Percentiles rank a stretch among this genome's conserved stretches.
Evolutionary conservation across 2,113 vertebrate species (phyloP).

Genomic region (Dipodomys spectabilis): DNA sequence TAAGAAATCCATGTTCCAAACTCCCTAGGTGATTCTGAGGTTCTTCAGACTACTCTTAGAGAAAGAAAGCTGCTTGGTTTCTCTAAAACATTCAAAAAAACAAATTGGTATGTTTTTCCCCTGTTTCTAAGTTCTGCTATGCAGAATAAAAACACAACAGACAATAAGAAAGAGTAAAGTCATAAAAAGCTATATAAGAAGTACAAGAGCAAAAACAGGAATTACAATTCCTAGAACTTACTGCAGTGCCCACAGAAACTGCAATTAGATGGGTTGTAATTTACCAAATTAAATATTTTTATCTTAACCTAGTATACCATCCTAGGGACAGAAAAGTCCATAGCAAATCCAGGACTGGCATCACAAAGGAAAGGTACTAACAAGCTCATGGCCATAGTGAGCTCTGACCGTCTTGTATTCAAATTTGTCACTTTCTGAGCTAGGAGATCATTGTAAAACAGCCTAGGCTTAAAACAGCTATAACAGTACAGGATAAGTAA

Average conservation of each 20-base stretch:
- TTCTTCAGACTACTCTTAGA: neutral
- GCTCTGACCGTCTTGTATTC: neutral
- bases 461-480: neutral
- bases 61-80: neutral
- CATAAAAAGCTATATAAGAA: neutral
- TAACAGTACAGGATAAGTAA: constrained; percentile 1
- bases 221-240: neutral
- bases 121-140: constrained; percentile 28
- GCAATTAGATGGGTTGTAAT: neutral
- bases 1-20: neutral
- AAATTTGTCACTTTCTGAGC: constrained; percentile 11
- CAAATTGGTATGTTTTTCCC: neutral
- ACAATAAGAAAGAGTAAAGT: constrained; percentile 45
- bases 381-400: neutral
- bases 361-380: neutral
- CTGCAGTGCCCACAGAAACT: constrained; percentile 18
- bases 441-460: neutral
- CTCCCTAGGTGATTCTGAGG: neutral
- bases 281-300: constrained; percentile 37
- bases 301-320: neutral
- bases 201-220: constrained; percentile 44
- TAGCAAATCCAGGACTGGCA: neutral
- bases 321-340: neutral
- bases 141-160: constrained; percentile 38
- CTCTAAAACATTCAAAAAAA: neutral